Base-by-base conservation (phyloP, 1,140 invertebrate species). In the Parasteatoda tepidariorum region DNA sequence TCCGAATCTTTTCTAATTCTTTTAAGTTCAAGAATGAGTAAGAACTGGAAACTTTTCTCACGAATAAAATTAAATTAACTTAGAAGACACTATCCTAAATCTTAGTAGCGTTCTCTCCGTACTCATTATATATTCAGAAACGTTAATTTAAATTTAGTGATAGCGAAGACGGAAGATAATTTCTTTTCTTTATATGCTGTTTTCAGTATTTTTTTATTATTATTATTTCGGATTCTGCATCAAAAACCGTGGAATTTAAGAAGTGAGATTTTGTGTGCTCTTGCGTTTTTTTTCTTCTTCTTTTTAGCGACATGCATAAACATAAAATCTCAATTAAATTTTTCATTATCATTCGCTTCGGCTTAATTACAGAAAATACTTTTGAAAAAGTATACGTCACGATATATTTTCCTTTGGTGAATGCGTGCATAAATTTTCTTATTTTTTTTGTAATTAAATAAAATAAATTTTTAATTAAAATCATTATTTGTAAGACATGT, bases 131-230 rank as follows among this genome's bases (percentile, higher is more conserved):
- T 34, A 76, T 76, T 64, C 74, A 64, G 34, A 76, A 76, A 76
- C 61, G 74, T 66, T 76, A 76, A 76, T 76, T 76, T 76, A 64
- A 76, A 54, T 61, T 66, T 76, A 76, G 48, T 76, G 59, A 76
- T 76, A 76, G 26, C 18, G 24, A 48, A n/a, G 9, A 57, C 15
- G 18, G 66, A 33, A 75, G 18, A 15, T 22, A 62, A 59, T 33
- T 34, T 62, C 61, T 59, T 61, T 59, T 26, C 57, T 61, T 13
- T 61, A 66, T 62, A 62, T 26, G 24, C 18, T 18, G 18, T 6
- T 13, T 41, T 41, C 5, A 41, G 13, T 41, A 33, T 24, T 66
- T 66, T 33, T 66, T 66, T 66, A 66, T 31, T 26, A 62, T n/a
- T 31, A n/a, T 66, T 33, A 15, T 7, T 31, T 66, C 26, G 13